Percentiles rank a stretch among this genome's conserved stretches.
Evolutionary conservation across 2,888 invertebrate species (phyloP).

Genomic region (Amiota minor): DNA sequence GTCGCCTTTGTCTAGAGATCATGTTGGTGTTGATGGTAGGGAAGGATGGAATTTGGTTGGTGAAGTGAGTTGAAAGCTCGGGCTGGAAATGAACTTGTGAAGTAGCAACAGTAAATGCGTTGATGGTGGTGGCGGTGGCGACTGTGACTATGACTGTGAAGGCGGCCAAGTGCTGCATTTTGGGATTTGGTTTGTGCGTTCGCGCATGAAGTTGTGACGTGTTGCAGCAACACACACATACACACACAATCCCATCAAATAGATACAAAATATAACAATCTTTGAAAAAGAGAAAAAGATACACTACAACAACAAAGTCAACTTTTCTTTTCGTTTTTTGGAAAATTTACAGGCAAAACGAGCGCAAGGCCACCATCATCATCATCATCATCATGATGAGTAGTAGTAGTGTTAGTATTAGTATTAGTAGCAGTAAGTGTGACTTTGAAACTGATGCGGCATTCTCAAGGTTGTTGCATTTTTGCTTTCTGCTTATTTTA

Average conservation of each 20-base stretch:
- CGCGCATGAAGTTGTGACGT: conserved; percentile 35
- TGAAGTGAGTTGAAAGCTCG: not conserved
- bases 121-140: not conserved
- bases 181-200: conserved; percentile 15
- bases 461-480: conserved; percentile 63
- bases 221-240: conserved; percentile 24
- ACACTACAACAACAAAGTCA: conserved; percentile 53
- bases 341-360: conserved; percentile 24
- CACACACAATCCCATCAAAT: conserved; percentile 33
- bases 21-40: not conserved
- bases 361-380: conserved; percentile 15
- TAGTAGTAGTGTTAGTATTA: too few species aligned
- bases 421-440: conserved; percentile 45
- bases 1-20: not conserved
- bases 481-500: not conserved
- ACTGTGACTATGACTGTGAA: not conserved
- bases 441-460: conserved; percentile 46
- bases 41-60: not conserved
- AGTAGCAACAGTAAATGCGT: not conserved
- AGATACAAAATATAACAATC: conserved; percentile 3
- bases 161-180: conserved; percentile 15
- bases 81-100: not conserved
- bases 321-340: conserved; percentile 40
- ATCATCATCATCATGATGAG: too few species aligned
- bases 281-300: conserved; percentile 24